Evolutionary conservation across 2,113 vertebrate genomes (phyloP).

Genomic region (Toxotes jaculatrix): DNA sequence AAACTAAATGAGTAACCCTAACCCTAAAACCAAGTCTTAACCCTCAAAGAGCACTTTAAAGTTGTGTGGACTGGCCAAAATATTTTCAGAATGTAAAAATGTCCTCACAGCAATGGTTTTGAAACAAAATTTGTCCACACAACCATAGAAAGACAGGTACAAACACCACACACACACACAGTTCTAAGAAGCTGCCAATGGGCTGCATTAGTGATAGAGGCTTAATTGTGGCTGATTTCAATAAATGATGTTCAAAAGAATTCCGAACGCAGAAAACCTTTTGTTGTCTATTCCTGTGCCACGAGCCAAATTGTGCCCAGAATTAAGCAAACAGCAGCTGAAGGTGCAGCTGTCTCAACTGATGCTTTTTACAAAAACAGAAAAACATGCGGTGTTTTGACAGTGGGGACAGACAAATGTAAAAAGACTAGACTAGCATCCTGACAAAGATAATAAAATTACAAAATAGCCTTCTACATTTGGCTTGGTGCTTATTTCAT

Average conservation of each 20-base stretch:
- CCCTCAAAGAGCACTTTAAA: too few relatives aligned
- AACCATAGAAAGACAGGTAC: too few relatives aligned
- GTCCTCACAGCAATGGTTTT: too few relatives aligned
- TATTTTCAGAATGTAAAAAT: too few relatives aligned
- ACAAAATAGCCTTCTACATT: constrained; percentile 18
- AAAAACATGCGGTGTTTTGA: neutral
- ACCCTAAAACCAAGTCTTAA: too few relatives aligned
- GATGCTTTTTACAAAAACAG: constrained; percentile 10
- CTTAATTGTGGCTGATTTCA: constrained; percentile 37
- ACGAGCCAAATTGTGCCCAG: constrained; percentile 10
- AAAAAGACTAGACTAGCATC: neutral
- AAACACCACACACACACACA: neutral
- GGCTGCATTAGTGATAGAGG: constrained; percentile 32
- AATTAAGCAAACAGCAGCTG: constrained; percentile 12
- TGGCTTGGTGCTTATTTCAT: constrained; percentile 31
- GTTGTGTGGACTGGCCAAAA: too few relatives aligned
- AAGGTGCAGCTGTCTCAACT: constrained; percentile 1
- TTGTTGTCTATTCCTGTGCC: neutral
- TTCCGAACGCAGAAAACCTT: constrained; percentile 12
- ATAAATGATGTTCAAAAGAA: constrained; percentile 27
- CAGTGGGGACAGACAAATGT: constrained; percentile 4
- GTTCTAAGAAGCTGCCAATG: constrained; percentile 51
- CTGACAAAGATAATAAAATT: constrained; percentile 4
- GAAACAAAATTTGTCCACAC: too few relatives aligned
- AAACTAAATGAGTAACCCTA: too few relatives aligned